Evolutionary conservation across 2,113 vertebrate species (phyloP).

Genomic region (Gallinago jamesoni): DNA sequence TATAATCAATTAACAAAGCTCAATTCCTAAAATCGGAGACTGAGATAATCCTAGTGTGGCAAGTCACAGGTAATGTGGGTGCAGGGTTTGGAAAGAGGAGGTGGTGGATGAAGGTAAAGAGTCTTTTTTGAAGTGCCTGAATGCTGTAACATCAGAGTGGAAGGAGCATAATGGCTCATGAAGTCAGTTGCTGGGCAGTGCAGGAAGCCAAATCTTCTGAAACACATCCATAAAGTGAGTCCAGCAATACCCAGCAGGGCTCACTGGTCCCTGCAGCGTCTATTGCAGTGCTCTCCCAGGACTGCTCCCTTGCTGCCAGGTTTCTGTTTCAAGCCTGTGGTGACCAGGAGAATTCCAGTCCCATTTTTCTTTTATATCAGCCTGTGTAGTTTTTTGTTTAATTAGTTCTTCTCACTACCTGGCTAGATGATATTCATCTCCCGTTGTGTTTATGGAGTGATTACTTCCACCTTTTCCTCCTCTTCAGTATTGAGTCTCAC

Average conservation of each 20-base stretch:
- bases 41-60: rapidly evolving
- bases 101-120: not conserved
- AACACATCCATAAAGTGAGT: not conserved
- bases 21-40: not conserved
- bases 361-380: not conserved
- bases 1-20: not conserved
- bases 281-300: not conserved
- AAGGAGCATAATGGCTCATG: not conserved
- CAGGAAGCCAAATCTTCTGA: not conserved
- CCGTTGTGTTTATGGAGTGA: not conserved
- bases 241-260: not conserved
- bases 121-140: not conserved
- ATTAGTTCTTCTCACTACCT: not conserved
- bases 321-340: not conserved
- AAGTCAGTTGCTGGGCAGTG: not conserved
- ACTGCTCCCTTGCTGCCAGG: not conserved
- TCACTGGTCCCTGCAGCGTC: not conserved
- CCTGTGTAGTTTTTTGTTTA: not conserved
- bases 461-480: not conserved
- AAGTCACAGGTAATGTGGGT: not conserved
- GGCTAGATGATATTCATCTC: not conserved
- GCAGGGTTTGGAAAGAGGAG: not conserved
- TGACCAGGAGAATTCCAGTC: not conserved
- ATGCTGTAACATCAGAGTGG: not conserved
- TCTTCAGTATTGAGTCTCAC: not conserved